Evolutionary conservation across 2,113 vertebrate genomes (phyloP).

Genomic region (Romanogobio albipinnatus): DNA sequence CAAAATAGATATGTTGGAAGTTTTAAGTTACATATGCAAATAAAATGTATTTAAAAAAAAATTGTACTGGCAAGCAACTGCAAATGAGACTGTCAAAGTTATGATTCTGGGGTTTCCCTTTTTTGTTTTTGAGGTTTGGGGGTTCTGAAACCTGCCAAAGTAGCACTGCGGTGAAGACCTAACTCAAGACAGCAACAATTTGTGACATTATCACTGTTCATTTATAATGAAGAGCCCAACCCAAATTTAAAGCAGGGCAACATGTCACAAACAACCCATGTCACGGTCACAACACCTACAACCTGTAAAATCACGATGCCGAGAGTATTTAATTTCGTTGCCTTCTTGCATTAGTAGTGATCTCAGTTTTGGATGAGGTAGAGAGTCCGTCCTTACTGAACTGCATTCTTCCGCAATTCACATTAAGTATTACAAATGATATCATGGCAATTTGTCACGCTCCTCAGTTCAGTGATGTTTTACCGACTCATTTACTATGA

Average conservation of each 20-base stretch:
- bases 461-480: conserved; percentile 83
- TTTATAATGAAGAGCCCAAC: conserved; percentile 61
- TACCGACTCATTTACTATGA: conserved; percentile 85
- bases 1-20: too few relatives aligned
- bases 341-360: conserved; percentile 72
- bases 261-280: conserved; percentile 71
- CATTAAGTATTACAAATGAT: conserved; percentile 81
- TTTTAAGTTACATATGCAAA: too few relatives aligned
- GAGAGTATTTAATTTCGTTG: conserved; percentile 72
- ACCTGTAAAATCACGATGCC: conserved; percentile 64
- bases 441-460: conserved; percentile 80
- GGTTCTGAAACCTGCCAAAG: conserved; percentile 7
- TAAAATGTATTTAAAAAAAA: too few relatives aligned
- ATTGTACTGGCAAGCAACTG: neutral
- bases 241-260: conserved; percentile 66
- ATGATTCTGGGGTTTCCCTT: neutral
- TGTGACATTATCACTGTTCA: conserved; percentile 62
- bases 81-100: neutral
- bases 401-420: conserved; percentile 61
- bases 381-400: conserved; percentile 35
- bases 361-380: conserved; percentile 48
- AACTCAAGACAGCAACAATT: conserved; percentile 50
- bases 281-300: conserved; percentile 69
- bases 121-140: neutral
- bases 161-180: neutral